These are phyloP conservation scores for Irena cyanogastra DNA, from an alignment of 2,113 vertebrate species.

Conservation along the genomic window DNA sequence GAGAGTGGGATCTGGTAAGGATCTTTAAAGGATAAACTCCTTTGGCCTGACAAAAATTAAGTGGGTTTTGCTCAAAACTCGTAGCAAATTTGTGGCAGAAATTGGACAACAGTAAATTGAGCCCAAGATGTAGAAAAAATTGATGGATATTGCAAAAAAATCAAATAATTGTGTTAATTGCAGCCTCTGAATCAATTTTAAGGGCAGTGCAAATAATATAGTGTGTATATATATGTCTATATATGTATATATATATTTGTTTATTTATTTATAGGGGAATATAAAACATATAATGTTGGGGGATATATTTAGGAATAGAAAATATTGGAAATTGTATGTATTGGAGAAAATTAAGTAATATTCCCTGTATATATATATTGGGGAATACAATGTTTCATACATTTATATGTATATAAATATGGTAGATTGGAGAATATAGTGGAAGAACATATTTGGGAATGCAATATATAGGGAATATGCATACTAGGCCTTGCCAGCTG, in stretches of 20 bases:
- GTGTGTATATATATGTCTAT: fast-evolving
- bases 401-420: no score
- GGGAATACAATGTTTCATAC: not conserved
- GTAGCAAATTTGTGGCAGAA: not conserved
- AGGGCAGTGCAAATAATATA: not conserved
- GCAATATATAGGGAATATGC: not conserved
- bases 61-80: not conserved
- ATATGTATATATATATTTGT: not conserved
- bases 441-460: not conserved
- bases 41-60: not conserved
- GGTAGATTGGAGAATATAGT: not conserved
- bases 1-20: not conserved
- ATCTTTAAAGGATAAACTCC: not conserved
- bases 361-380: no score
- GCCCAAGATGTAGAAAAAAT: not conserved
- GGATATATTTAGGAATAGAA: not conserved
- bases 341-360: not conserved
- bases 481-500: not conserved
- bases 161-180: not conserved
- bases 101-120: fast-evolving
- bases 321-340: not conserved
- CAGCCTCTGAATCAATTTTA: not conserved
- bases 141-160: not conserved
- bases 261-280: not conserved
- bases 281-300: not conserved